Evolutionary conservation across 2,888 invertebrate genomes (phyloP).

Genomic region (Drosophila kanekoi): DNA sequence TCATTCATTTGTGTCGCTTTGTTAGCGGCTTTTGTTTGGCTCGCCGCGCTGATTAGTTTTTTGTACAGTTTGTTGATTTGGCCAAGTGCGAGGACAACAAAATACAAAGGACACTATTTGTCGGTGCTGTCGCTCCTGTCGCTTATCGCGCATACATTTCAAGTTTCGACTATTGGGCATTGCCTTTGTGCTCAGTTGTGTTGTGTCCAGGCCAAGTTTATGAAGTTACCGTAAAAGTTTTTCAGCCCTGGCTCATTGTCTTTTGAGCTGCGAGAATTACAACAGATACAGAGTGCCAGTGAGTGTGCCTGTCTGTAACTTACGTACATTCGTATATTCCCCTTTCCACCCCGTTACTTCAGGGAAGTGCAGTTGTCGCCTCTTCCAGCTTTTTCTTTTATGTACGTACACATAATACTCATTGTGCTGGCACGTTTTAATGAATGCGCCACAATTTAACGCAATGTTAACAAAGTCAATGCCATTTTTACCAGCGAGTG

Average conservation of each 20-base stretch:
- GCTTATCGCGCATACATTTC: conserved; percentile 69
- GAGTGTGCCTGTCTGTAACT: conserved; percentile 20
- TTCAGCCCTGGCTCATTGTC: conserved; percentile 61
- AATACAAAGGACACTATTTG: conserved; percentile 33
- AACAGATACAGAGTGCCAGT: conserved; percentile 64
- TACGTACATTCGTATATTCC: conserved; percentile 1
- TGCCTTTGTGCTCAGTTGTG: conserved; percentile 42
- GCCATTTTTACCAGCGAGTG: conserved; percentile 62
- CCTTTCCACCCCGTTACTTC: conserved; percentile 7
- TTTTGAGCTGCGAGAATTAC: conserved; percentile 47
- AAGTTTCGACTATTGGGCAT: conserved; percentile 72
- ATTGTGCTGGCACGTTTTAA: conserved; percentile 54
- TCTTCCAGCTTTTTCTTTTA: conserved; percentile 25
- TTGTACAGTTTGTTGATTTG: conserved; percentile 59
- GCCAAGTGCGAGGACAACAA: conserved; percentile 38
- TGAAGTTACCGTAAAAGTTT: conserved; percentile 45
- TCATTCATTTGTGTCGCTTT: conserved; percentile 38
- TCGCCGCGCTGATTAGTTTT: conserved; percentile 71
- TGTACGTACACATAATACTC: conserved; percentile 7
- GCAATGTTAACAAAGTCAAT: conserved; percentile 80
- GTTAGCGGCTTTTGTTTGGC: conserved; percentile 56
- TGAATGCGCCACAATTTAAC: conserved; percentile 78
- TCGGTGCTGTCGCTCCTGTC: conserved; percentile 25
- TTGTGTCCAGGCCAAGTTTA: conserved; percentile 55
- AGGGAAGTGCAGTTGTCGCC: conserved; percentile 22